Conservation (phyloP, 2,113 vertebrate species). For the Xerus inauris region DNA sequence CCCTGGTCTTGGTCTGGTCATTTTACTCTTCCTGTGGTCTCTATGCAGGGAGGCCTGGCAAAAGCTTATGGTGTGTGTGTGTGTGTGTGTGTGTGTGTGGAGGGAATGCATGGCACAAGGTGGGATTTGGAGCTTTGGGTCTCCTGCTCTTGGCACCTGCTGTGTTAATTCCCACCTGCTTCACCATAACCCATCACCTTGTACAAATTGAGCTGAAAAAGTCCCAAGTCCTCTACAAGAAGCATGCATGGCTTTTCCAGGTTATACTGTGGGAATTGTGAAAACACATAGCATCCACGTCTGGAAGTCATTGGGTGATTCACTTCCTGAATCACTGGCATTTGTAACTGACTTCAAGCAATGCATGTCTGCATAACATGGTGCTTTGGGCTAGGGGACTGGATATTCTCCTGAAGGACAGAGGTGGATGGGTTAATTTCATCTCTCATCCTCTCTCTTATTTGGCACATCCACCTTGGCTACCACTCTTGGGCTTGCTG, state of each 20-base stretch:
- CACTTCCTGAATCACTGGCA: neutral
- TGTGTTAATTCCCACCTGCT: conserved; percentile 71
- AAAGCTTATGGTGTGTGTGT: neutral
- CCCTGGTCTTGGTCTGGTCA: neutral
- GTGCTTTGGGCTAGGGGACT: neutral
- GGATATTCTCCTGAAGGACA: neutral
- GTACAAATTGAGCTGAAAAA: conserved; percentile 77
- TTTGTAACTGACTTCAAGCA: neutral
- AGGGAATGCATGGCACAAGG: neutral
- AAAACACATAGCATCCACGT: neutral
- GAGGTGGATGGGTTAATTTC: neutral
- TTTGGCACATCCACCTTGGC: neutral
- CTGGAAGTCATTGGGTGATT: conserved; percentile 12
- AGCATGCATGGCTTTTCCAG: conserved; percentile 78
- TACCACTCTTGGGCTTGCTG: neutral
- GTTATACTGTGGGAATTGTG: conserved; percentile 63
- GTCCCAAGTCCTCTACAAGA: conserved; percentile 74
- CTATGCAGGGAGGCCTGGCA: neutral
- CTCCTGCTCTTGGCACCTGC: conserved; percentile 63
- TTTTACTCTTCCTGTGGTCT: neutral
- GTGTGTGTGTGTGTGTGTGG: neutral
- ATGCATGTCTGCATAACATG: neutral
- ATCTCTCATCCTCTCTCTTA: neutral
- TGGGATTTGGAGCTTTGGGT: conserved; percentile 41
- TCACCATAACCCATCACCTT: conserved; percentile 71